phyloP scores from a whole-genome alignment of 2,113 vertebrate genomes.

The Charadrius vociferus region DNA sequence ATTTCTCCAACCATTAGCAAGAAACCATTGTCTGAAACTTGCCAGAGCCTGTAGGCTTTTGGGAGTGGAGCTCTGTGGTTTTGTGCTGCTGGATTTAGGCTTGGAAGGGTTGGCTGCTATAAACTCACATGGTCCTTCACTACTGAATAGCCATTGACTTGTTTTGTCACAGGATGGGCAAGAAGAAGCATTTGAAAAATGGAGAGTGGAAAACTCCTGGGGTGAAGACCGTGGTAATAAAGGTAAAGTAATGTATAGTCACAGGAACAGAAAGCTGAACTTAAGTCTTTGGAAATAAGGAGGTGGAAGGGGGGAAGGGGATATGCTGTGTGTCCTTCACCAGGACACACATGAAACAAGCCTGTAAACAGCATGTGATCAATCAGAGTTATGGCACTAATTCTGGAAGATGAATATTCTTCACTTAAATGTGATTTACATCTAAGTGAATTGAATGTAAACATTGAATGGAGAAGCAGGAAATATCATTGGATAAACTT shows the following conservation, averaged over 20 bases:
- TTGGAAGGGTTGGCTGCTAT: neutral
- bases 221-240: conserved; percentile 97
- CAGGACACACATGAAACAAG: neutral
- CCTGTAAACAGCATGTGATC: neutral
- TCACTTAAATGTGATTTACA: neutral
- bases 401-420: neutral
- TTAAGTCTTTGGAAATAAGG: neutral
- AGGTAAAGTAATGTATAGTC: conserved; percentile 75
- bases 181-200: conserved; percentile 86
- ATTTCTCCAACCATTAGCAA: neutral
- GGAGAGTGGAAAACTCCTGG: conserved; percentile 98
- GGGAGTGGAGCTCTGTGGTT: neutral
- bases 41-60: neutral
- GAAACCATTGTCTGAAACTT: neutral
- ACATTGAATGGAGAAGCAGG: neutral
- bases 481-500: neutral
- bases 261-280: neutral
- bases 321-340: neutral
- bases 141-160: neutral
- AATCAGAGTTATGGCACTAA: neutral
- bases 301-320: neutral
- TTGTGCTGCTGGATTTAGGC: neutral
- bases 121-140: neutral
- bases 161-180: conserved; percentile 80
- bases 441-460: neutral